phyloP scores from a whole-genome alignment of 2,888 invertebrate species.

The Atethmia centrago region DNA sequence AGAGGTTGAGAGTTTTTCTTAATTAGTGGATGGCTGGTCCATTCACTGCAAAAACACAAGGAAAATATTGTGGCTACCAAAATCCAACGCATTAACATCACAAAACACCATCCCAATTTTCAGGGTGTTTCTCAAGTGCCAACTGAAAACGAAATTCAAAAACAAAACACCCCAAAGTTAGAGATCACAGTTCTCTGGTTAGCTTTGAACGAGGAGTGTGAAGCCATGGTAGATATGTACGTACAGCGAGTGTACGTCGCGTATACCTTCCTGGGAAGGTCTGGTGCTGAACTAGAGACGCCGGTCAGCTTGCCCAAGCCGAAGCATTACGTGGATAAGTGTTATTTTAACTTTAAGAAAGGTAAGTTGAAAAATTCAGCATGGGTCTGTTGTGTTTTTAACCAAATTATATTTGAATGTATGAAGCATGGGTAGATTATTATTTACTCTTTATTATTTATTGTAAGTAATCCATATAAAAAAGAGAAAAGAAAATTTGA shows the following conservation, averaged over 20 bases:
- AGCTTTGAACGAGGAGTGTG: slow-evolving; percentile 79
- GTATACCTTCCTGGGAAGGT: slow-evolving; percentile 76
- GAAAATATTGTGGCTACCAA: neutral
- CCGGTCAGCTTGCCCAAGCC: slow-evolving; percentile 80
- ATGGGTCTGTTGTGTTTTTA: neutral
- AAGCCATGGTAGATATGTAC: slow-evolving; percentile 73
- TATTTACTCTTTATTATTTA: neutral
- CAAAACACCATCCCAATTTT: neutral
- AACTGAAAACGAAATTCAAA: neutral
- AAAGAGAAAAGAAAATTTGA: neutral
- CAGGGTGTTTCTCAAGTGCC: slow-evolving; percentile 31
- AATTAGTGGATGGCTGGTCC: neutral
- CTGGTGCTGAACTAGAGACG: slow-evolving; percentile 80
- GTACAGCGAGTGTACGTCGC: slow-evolving; percentile 78
- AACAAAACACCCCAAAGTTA: slow-evolving; percentile 56
- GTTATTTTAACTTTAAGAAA: slow-evolving; percentile 78
- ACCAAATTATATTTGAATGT: neutral
- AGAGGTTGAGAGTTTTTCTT: neutral
- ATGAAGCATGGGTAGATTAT: neutral
- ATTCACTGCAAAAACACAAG: neutral
- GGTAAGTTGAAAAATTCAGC: slow-evolving; percentile 64
- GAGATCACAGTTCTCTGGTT: slow-evolving; percentile 80
- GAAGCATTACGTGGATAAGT: slow-evolving; percentile 77
- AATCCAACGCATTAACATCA: neutral
- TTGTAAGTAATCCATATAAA: neutral